Evolutionary conservation across 2,888 invertebrate species (phyloP), one percentile per base, ranked within the genome.

Genomic region (Rhamphomyia laevipes): DNA sequence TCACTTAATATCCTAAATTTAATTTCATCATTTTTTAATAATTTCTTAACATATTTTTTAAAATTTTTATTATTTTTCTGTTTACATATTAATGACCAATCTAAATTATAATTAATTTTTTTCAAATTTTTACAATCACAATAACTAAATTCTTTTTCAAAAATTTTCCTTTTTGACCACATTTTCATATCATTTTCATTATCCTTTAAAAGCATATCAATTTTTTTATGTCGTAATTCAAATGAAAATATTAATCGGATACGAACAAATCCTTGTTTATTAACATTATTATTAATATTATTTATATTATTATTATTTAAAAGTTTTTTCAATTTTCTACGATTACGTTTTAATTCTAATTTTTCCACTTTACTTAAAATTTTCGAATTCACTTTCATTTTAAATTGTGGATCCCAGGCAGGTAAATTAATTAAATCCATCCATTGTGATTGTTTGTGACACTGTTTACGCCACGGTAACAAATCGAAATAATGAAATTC

Each of bases 241-340:
- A 84, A 66, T 12, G 81, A 80, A 57, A 83, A 68, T 76, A 83
- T 80, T 44, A 83, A 77, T 15, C 82, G 72, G 17, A 83, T 77
- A 49, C 80, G 73, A 21, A 83, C 77, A 60, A 82, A 79, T 21
- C 80, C 70, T 11, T 60, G 53, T 27, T 56, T 51, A 3, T 59
- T 59, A 48, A 61, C 59, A 18, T 60, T 61, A 12, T 61, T 56
- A 23, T 59, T 55, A 7, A n/a, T n/a, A n/a, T n/a, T n/a, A n/a
- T n/a, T n/a, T n/a, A n/a, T 59, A 18, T 60, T 61, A 12, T 61
- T 56, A 23, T 59, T 55, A 7, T 57, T 55, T 27, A 55, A 37
- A 6, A 61, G 59, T 2, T 60, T 61, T 55, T 76, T 77, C 41
- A 74, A 50, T 1, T 60, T 58, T 1, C 67, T 61, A 1, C 62